phyloP scores from a whole-genome alignment of 23 tunicate genomes.

The Corella eumyota region DNA sequence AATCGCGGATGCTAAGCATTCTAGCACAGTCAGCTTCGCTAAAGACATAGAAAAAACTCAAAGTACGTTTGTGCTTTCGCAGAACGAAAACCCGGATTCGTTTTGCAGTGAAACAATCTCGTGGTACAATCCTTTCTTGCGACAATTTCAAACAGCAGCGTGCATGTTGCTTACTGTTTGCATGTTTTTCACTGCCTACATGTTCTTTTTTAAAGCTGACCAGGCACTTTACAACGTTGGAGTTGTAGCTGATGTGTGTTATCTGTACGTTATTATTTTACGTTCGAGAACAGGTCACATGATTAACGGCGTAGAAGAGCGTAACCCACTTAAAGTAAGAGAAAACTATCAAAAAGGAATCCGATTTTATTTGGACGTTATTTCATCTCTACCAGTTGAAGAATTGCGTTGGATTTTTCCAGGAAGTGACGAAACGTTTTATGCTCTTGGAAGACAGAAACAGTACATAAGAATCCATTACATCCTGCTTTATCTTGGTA shows the following conservation, averaged over 20 bases:
- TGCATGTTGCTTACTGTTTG: slow-evolving; percentile 38
- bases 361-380: slow-evolving; percentile 47
- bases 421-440: slow-evolving; percentile 21
- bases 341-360: slow-evolving; percentile 55
- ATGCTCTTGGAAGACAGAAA: slow-evolving; percentile 47
- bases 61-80: slow-evolving; percentile 30
- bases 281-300: slow-evolving; percentile 68
- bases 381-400: slow-evolving; percentile 36
- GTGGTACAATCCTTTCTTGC: slow-evolving; percentile 47
- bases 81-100: slow-evolving; percentile 31
- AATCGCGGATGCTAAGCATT: slow-evolving; percentile 10
- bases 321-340: slow-evolving; percentile 44
- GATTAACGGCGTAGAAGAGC: slow-evolving; percentile 72
- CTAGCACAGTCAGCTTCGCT: slow-evolving; percentile 21
- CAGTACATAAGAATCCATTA: slow-evolving; percentile 61
- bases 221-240: slow-evolving; percentile 15
- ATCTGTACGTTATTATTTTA: slow-evolving; percentile 38
- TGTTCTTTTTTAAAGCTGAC: slow-evolving; percentile 45
- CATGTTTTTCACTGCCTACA: slow-evolving; percentile 55
- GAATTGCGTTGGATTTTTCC: slow-evolving; percentile 25
- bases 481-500: slow-evolving; percentile 63
- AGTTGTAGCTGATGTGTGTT: slow-evolving; percentile 43
- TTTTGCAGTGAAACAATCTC: slow-evolving; percentile 56
- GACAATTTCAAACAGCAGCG: slow-evolving; percentile 34
- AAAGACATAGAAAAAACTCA: slow-evolving; percentile 23